Conservation (phyloP, 1,140 invertebrate species). For the Trachymyrmex septentrionalis region DNA sequence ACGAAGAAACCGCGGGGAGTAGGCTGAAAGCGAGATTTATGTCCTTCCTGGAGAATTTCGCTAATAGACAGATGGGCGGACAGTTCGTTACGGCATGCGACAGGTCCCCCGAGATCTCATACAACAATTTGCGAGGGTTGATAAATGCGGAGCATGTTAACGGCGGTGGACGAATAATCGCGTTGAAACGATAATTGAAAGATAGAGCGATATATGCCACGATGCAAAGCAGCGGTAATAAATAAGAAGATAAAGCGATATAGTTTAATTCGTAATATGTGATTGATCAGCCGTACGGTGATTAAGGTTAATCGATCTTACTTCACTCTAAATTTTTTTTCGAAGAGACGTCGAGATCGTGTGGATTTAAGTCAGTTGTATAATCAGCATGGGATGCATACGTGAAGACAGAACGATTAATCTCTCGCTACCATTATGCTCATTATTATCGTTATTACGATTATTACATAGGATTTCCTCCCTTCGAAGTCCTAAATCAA, state of each 20-base stretch:
- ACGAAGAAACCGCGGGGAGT: conserved; percentile 2
- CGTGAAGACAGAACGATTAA: conserved; percentile 42
- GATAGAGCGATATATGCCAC: conserved; percentile 8
- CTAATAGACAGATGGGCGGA: conserved; percentile 47
- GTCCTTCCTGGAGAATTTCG: conserved; percentile 31
- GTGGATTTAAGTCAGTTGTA: conserved; percentile 32
- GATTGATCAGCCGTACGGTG: conserved; percentile 8
- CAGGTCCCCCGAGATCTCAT: conserved; percentile 31
- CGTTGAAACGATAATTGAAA: conserved; percentile 40
- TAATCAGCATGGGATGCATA: not conserved
- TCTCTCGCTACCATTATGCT: conserved; percentile 38
- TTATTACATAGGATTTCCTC: conserved; percentile 10
- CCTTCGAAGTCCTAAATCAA: conserved; percentile 16
- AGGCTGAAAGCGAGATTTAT: conserved; percentile 30
- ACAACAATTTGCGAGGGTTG: conserved; percentile 33
- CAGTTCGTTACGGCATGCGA: conserved; percentile 35
- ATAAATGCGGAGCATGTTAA: conserved; percentile 43
- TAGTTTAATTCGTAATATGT: conserved; percentile 42
- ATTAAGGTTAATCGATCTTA: conserved; percentile 32
- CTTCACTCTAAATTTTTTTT: not conserved
- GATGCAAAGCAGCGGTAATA: conserved; percentile 23
- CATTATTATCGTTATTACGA: conserved; percentile 44
- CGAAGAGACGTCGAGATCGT: not conserved
- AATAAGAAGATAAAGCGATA: conserved; percentile 29
- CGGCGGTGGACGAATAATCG: conserved; percentile 15